phyloP scores from a whole-genome alignment of 2,797 vertebrate genomes.

The Sternarchorhynchus goeldii region DNA sequence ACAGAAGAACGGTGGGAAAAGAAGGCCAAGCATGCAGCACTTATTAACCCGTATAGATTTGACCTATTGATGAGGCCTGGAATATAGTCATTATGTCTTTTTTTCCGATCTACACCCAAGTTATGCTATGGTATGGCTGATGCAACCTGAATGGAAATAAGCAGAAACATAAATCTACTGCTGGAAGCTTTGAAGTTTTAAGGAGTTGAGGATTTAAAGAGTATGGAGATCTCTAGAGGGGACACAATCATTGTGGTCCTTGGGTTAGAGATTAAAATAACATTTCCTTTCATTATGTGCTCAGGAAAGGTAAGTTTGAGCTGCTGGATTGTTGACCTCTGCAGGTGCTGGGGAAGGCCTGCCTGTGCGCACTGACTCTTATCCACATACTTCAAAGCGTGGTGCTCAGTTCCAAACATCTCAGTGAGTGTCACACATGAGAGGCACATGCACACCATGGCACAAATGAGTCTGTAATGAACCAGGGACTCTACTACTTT shows the following conservation, averaged over 20 bases:
- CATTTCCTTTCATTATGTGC: constrained; percentile 48
- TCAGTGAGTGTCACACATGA: background rate
- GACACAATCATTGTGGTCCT: constrained; percentile 17
- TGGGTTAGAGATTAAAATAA: constrained; percentile 54
- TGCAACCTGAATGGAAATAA: constrained; percentile 41
- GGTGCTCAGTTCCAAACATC: constrained; percentile 14
- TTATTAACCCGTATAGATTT: constrained; percentile 65
- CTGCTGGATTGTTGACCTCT: constrained; percentile 38
- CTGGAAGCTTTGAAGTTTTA: constrained; percentile 28
- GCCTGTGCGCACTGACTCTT: constrained; percentile 24
- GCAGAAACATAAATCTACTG: constrained; percentile 39
- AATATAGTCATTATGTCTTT: constrained; percentile 48
- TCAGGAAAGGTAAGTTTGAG: constrained; percentile 41
- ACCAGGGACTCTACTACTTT: too few relatives aligned
- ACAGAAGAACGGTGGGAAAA: constrained; percentile 69
- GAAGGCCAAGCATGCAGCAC: constrained; percentile 68
- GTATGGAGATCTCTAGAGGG: constrained; percentile 9
- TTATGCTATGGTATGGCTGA: constrained; percentile 24
- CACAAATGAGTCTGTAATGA: background rate
- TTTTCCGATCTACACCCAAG: constrained; percentile 20
- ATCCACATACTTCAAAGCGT: constrained; percentile 39
- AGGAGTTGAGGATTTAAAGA: constrained; percentile 5
- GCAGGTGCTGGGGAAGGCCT: constrained; percentile 29
- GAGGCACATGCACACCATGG: background rate
- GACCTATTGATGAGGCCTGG: constrained; percentile 40